Base-by-base conservation (phyloP, 2,113 vertebrate genomes). In the Genyomyrus donnyi region DNA sequence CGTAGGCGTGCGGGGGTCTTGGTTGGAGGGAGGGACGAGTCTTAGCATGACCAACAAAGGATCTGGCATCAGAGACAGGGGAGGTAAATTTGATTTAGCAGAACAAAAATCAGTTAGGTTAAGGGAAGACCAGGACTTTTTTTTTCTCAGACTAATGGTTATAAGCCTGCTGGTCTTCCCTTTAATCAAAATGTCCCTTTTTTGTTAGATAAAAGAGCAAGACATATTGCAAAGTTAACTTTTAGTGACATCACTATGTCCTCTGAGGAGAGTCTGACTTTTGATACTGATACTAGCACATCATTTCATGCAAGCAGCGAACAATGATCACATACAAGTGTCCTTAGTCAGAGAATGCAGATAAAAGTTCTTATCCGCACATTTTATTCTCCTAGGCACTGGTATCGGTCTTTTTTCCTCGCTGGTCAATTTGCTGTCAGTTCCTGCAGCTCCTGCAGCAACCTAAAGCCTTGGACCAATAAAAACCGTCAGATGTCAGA, bases 131-230 rank as follows among this genome's bases (percentile, higher is more conserved):
- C 49, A 15, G 53, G 45, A 87, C 4, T n/a, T 48, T 31, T 87
- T 87, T n/a, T 15, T 87, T 53, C 52, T 27, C 27, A 87, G 86
- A 15, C 86, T 31, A 10, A 42, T 39, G 17, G 52, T 42, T 56
- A 17, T 24, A 62, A 42, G 31, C 19, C 19, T 17, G 13, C 39
- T 83, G 17, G 15, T 49, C 42, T 46, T 46, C 58, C 39, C 10
- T 88, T 66, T 66, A 77, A 45, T 49, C 58, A 88, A 88, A 19
- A 88, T 49, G 24, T 24, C 27, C 46, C n/a, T 88, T 77, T 88
- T 46, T 39, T 49, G 35, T 70, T 88, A 88, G 17, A 27, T 48
- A 24, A 49, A 88, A 62, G 62, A 50, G 5, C 3, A 50, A 88
- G 88, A 88, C 62, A 39, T 70, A 48, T 70, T 39, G 45, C 85